These are phyloP conservation scores for Petrosia ficiformis DNA, from an alignment of 37 sponge, comb jelly and placozoan genomes.

Conservation along the genomic window DNA sequence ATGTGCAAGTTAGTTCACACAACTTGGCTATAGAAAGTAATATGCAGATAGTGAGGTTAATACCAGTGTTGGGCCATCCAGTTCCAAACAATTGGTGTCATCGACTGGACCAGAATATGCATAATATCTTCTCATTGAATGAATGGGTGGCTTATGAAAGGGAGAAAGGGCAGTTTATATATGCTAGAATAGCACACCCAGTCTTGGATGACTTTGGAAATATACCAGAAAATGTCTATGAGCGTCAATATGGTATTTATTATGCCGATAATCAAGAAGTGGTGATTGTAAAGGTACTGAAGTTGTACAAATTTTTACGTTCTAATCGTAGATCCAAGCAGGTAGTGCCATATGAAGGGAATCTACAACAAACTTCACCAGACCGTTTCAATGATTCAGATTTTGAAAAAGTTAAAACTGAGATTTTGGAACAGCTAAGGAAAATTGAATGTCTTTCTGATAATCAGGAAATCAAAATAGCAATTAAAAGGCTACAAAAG, in stretches of 20 bases:
- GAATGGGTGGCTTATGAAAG: slow-evolving; percentile 55
- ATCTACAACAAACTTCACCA: background rate
- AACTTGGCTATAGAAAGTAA: no score
- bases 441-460: slow-evolving; percentile 28
- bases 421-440: slow-evolving; percentile 1
- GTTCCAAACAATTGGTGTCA: slow-evolving; percentile 41
- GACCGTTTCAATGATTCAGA: background rate
- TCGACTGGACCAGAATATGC: slow-evolving; percentile 36
- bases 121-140: slow-evolving; percentile 31
- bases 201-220: background rate
- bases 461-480: slow-evolving; percentile 4
- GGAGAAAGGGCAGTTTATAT: background rate
- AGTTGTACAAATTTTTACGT: background rate
- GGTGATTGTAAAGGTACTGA: background rate
- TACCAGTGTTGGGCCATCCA: slow-evolving; percentile 14
- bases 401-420: background rate
- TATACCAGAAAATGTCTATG: background rate
- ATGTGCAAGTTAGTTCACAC: no score
- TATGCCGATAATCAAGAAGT: background rate
- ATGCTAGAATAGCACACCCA: background rate
- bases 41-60: background rate
- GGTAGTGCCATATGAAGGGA: no score
- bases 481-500: slow-evolving; percentile 34
- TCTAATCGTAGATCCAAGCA: background rate
- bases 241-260: background rate